Evolutionary conservation across 2,113 vertebrate species (phyloP).

Genomic region (Leucosticte australis): DNA sequence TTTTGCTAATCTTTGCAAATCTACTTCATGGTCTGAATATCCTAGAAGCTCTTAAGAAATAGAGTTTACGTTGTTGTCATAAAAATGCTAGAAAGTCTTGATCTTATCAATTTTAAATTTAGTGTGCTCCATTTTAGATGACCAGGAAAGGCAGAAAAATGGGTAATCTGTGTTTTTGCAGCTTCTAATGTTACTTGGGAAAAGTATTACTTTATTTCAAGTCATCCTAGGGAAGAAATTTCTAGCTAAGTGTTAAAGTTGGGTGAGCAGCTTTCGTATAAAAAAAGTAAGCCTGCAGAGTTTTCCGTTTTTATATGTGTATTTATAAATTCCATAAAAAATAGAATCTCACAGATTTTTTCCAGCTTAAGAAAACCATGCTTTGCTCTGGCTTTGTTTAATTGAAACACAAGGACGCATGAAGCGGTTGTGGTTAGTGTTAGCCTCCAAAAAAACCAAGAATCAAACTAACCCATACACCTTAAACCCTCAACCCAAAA

Average conservation of each 20-base stretch:
- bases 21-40: background rate
- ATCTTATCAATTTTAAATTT: background rate
- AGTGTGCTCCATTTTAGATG: background rate
- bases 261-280: background rate
- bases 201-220: background rate
- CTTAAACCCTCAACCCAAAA: background rate
- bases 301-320: background rate
- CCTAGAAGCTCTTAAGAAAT: background rate
- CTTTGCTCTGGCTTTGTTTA: background rate
- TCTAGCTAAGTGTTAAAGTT: background rate
- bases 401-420: background rate
- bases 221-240: background rate
- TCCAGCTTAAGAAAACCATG: background rate
- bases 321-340: background rate
- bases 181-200: background rate
- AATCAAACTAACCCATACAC: accelerated
- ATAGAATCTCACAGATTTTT: accelerated
- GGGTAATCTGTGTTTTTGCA: background rate
- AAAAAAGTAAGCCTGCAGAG: background rate
- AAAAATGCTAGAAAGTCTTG: background rate
- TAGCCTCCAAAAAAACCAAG: background rate
- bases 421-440: background rate
- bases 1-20: background rate
- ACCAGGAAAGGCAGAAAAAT: background rate
- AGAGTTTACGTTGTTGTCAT: background rate